These are phyloP conservation scores for Molorchus minor DNA, from an alignment of 2,888 invertebrate species.

Conservation along the genomic window DNA sequence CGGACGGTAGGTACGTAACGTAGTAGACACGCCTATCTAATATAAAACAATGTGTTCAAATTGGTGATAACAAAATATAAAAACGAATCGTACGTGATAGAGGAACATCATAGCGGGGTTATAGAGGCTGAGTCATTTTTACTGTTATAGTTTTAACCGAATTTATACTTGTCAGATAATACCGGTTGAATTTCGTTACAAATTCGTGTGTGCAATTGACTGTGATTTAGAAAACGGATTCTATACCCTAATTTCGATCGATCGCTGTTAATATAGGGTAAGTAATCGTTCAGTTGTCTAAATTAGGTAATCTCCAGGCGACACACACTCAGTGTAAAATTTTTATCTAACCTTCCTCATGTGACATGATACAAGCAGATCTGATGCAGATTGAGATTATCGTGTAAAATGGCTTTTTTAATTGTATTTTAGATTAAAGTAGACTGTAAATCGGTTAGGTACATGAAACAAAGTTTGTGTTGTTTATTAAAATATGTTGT, in stretches of 20 bases:
- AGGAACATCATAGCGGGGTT: background rate
- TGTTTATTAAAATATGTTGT: too few species aligned
- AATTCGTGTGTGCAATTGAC: constrained; percentile 17
- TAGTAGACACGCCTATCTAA: constrained; percentile 34
- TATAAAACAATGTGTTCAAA: constrained; percentile 36
- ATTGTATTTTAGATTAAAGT: too few species aligned
- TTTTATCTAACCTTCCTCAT: too few species aligned
- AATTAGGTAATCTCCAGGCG: background rate
- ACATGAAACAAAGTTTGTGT: too few species aligned
- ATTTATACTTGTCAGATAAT: background rate
- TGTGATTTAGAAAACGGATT: constrained; percentile 15
- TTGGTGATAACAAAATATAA: constrained; percentile 27
- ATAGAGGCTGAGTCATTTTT: constrained; percentile 1
- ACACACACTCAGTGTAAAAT: too few species aligned
- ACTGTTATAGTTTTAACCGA: constrained; percentile 1
- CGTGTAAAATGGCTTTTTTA: too few species aligned
- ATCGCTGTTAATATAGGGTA: constrained; percentile 13
- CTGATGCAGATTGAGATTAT: too few species aligned
- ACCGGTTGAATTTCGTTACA: constrained; percentile 15
- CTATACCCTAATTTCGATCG: constrained; percentile 3
- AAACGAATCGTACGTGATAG: constrained; percentile 9
- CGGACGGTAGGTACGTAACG: constrained; percentile 20
- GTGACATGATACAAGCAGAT: too few species aligned
- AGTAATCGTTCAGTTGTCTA: constrained; percentile 3
- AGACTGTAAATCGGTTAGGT: too few species aligned